Evolutionary conservation across 2,113 vertebrate genomes (phyloP).

Genomic region (Pogonocichla stellata): DNA sequence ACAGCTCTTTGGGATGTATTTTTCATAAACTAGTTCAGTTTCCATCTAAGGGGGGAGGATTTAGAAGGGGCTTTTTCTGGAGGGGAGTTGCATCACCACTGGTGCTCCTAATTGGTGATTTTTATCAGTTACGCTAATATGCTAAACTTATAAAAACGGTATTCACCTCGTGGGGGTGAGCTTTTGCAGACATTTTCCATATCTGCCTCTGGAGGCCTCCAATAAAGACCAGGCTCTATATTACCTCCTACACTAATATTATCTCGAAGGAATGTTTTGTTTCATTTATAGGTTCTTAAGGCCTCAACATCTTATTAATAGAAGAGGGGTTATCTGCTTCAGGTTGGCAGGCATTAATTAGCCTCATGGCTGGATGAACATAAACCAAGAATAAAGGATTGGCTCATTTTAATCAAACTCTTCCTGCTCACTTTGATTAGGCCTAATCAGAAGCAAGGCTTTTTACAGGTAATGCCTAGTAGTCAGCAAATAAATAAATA

Average conservation of each 20-base stretch:
- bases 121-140: background rate
- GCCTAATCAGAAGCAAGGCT: background rate
- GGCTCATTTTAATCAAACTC: conserved; percentile 7
- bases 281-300: background rate
- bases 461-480: background rate
- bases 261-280: background rate
- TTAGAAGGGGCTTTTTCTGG: background rate
- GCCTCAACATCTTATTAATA: background rate
- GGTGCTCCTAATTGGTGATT: background rate
- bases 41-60: background rate
- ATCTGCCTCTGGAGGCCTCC: background rate
- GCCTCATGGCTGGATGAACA: background rate
- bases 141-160: background rate
- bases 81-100: background rate
- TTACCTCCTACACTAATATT: background rate
- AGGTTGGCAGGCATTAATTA: background rate
- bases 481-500: background rate
- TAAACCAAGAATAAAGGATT: background rate
- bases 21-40: background rate
- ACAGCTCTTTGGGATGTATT: background rate
- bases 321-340: background rate
- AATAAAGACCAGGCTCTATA: background rate
- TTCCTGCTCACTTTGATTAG: conserved; percentile 32
- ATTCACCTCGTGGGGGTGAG: background rate
- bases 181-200: background rate